Conservation (phyloP, 2,888 invertebrate species). For the Plagodis dolabraria region DNA sequence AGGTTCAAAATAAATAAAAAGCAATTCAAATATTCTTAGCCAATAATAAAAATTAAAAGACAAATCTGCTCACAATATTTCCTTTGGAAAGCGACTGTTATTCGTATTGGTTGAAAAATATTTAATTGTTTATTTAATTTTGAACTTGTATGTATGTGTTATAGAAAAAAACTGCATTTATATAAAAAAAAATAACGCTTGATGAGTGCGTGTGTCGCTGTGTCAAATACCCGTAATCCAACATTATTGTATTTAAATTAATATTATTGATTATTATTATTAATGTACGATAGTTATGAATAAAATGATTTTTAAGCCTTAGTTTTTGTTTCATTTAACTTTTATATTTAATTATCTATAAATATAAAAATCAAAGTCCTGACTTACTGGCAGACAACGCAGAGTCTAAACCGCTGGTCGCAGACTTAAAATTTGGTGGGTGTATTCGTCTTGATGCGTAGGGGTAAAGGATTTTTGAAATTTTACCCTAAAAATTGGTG, state of each 20-base stretch:
- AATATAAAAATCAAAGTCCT: no score
- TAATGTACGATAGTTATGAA: constrained; percentile 83
- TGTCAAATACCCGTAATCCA: constrained; percentile 70
- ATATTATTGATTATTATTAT: constrained; percentile 69
- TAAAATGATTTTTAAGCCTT: constrained; percentile 82
- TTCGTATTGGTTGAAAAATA: background rate
- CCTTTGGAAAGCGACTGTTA: constrained; percentile 5
- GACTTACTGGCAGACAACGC: no score
- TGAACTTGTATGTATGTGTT: constrained; percentile 35
- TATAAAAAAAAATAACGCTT: constrained; percentile 59
- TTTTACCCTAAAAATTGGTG: no score
- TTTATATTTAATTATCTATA: background rate
- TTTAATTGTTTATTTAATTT: constrained; percentile 26
- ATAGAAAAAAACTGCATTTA: constrained; percentile 67
- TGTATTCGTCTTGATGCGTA: no score
- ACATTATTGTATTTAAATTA: constrained; percentile 73
- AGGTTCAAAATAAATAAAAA: constrained; percentile 4
- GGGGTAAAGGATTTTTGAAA: no score
- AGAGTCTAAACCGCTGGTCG: no score
- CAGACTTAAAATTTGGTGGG: no score
- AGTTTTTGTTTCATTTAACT: constrained; percentile 31
- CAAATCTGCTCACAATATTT: constrained; percentile 18
- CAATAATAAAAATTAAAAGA: constrained; percentile 17
- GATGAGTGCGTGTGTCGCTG: constrained; percentile 57
- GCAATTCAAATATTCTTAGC: constrained; percentile 8